Conservation (phyloP, 2,797 vertebrate genomes). For the Psittacula derbiana region DNA sequence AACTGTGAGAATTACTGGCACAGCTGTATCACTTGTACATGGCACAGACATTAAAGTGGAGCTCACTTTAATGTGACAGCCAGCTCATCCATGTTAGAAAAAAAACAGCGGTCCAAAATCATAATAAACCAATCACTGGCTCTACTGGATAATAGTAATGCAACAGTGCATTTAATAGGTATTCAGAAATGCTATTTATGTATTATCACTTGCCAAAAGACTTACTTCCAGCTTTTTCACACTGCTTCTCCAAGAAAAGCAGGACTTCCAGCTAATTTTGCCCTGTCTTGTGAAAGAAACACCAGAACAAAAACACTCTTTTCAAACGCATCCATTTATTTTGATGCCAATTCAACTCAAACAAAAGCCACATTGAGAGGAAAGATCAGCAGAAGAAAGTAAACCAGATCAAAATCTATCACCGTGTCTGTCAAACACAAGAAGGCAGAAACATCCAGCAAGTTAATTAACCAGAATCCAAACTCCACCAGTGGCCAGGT, state of each 20-base stretch:
- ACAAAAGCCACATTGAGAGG: neutral
- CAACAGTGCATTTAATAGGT: neutral
- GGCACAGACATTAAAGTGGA: neutral
- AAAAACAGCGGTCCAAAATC: neutral
- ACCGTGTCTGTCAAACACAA: neutral
- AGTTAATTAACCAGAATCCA: neutral
- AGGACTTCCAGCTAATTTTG: neutral
- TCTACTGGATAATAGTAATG: neutral
- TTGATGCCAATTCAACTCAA: conserved; percentile 1
- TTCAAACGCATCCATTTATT: conserved; percentile 1
- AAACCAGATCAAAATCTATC: conserved; percentile 15
- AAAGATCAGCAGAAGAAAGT: conserved; percentile 22
- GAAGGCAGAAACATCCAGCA: neutral
- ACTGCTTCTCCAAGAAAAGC: conserved; percentile 18
- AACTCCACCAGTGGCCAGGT: neutral
- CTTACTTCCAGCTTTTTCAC: neutral
- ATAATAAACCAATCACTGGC: neutral
- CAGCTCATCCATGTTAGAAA: neutral
- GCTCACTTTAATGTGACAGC: neutral
- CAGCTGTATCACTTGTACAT: neutral
- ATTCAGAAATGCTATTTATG: neutral
- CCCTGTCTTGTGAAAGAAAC: neutral
- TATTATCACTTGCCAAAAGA: conserved; percentile 30
- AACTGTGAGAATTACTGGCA: conserved; percentile 1
- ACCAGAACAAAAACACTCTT: neutral